A percentile compares a stretch with the other conserved stretches of the same genome.
phyloP scores from a whole-genome alignment of 2,888 invertebrate genomes.

The Nephrotoma appendiculata region DNA sequence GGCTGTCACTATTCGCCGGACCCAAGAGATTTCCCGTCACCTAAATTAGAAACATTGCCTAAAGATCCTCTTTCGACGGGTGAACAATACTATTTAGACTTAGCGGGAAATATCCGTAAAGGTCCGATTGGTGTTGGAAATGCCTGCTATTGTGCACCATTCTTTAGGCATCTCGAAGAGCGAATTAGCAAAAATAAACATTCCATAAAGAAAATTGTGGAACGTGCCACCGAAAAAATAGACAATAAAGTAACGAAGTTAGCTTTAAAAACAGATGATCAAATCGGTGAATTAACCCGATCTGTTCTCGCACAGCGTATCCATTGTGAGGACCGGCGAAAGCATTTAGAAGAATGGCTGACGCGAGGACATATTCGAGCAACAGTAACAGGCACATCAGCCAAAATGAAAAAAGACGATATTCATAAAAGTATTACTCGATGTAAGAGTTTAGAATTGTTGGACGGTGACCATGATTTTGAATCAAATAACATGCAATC shows the following conservation, averaged over 20 bases:
- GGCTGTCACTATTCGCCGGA: conserved; percentile 86
- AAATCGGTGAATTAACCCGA: conserved; percentile 50
- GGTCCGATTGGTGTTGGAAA: conserved; percentile 90
- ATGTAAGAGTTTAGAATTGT: conserved; percentile 55
- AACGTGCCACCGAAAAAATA: conserved; percentile 62
- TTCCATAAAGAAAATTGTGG: conserved; percentile 44
- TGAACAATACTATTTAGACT: conserved; percentile 86
- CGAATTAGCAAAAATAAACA: conserved; percentile 58
- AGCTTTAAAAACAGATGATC: conserved; percentile 56
- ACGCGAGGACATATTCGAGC: conserved; percentile 46
- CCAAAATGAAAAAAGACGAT: conserved; percentile 38
- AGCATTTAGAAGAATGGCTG: conserved; percentile 55
- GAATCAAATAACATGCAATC: conserved; percentile 22
- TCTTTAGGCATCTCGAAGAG: conserved; percentile 77
- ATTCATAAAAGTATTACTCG: conserved; percentile 45
- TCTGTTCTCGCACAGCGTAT: conserved; percentile 27
- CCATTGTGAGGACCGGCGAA: conserved; percentile 39
- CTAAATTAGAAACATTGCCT: conserved; percentile 72
- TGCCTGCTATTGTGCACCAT: conserved; percentile 85
- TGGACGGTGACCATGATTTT: conserved; percentile 34
- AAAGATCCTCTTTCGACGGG: conserved; percentile 73
- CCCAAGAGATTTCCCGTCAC: conserved; percentile 69
- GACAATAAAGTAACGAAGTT: conserved; percentile 69
- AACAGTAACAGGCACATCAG: conserved; percentile 32
- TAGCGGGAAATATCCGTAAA: conserved; percentile 89